These are phyloP conservation scores for Clivina fossor DNA, from an alignment of 2,888 invertebrate species.

Conservation along the genomic window DNA sequence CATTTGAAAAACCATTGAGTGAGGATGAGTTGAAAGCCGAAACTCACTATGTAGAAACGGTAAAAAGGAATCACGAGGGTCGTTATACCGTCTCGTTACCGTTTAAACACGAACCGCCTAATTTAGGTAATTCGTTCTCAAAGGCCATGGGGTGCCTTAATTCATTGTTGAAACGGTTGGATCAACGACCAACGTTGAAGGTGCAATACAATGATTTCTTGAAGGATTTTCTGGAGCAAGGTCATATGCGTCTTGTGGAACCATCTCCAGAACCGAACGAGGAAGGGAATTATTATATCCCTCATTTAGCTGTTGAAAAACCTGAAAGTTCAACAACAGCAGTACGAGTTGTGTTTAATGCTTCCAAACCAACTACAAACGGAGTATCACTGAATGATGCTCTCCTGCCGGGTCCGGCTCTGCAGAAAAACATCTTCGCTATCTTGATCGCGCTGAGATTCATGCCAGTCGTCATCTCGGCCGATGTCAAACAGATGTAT, in stretches of 20 bases:
- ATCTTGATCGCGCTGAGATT: too few relatives aligned
- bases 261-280: not conserved
- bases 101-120: slow-evolving; percentile 28
- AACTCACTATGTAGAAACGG: slow-evolving; percentile 37
- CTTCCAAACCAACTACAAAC: slow-evolving; percentile 8
- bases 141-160: slow-evolving; percentile 36
- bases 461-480: not conserved
- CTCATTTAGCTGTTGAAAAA: slow-evolving; percentile 28
- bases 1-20: too few relatives aligned
- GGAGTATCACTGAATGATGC: slow-evolving; percentile 23
- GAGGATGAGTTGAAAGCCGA: slow-evolving; percentile 39
- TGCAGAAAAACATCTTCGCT: too few relatives aligned
- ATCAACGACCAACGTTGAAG: slow-evolving; percentile 33
- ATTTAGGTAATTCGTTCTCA: slow-evolving; percentile 35
- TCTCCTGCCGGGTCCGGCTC: slow-evolving; percentile 16
- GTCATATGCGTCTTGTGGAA: not conserved
- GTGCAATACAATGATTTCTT: slow-evolving; percentile 9
- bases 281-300: slow-evolving; percentile 15
- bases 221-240: not conserved
- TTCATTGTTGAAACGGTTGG: slow-evolving; percentile 35
- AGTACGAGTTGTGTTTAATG: slow-evolving; percentile 30
- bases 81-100: slow-evolving; percentile 39
- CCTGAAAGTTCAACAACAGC: slow-evolving; percentile 20
- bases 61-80: slow-evolving; percentile 35
- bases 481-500: not conserved